phyloP scores from a whole-genome alignment of 2,888 invertebrate species.

The Tachina grossa region DNA sequence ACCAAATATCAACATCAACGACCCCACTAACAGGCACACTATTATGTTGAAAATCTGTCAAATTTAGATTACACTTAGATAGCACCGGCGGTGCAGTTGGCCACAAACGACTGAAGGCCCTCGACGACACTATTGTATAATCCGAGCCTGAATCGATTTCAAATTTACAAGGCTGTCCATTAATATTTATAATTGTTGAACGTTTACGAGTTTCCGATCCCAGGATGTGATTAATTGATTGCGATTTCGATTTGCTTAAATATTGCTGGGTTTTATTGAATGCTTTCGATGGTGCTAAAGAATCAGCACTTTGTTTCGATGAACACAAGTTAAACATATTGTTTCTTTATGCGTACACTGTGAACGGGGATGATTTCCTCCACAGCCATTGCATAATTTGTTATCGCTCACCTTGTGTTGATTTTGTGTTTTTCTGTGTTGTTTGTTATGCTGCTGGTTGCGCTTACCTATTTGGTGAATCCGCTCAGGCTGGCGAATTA shows the following conservation, averaged over 20 bases:
- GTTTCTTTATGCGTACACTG: conserved; percentile 41
- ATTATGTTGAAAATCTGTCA: too few relatives aligned
- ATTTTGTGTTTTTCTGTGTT: conserved; percentile 12
- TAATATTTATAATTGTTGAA: conserved; percentile 19
- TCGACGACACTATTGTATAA: conserved; percentile 48
- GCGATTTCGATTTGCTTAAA: conserved; percentile 9
- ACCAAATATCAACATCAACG: conserved; percentile 34
- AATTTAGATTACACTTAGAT: too few relatives aligned
- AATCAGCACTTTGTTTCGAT: conserved; percentile 7
- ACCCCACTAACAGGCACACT: too few relatives aligned
- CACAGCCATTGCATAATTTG: conserved; percentile 26
- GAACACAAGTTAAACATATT: conserved; percentile 49
- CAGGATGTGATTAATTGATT: conserved; percentile 29
- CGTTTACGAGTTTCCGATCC: conserved; percentile 3
- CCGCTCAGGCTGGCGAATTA: conserved; percentile 46
- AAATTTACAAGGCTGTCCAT: conserved; percentile 38
- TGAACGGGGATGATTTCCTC: conserved; percentile 36
- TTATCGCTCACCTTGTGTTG: neutral
- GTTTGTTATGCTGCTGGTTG: conserved; percentile 10
- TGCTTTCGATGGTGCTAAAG: neutral
- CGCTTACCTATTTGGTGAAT: conserved; percentile 7
- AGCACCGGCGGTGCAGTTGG: conserved; percentile 17
- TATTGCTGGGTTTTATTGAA: conserved; percentile 11
- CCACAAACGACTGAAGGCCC: conserved; percentile 27
- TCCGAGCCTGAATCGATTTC: conserved; percentile 60